phyloP scores from a whole-genome alignment of 2,888 invertebrate genomes.

The Eristalinus sepulchralis region DNA sequence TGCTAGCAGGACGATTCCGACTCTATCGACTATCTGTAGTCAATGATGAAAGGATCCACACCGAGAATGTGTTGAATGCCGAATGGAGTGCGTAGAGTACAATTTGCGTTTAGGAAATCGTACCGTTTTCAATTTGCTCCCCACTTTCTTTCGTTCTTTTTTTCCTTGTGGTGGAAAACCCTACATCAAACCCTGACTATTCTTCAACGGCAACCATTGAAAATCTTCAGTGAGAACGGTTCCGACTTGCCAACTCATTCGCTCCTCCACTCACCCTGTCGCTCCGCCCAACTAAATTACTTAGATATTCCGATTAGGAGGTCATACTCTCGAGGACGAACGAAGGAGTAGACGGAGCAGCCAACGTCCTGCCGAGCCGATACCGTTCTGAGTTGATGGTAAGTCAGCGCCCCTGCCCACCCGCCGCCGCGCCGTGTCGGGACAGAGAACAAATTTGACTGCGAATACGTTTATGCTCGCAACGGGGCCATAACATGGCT shows the following conservation, averaged over 20 bases:
- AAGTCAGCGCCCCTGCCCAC: not conserved
- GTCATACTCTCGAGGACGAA: conserved; percentile 23
- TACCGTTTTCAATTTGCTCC: conserved; percentile 64
- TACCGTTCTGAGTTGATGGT: not conserved
- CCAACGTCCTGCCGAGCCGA: conserved; percentile 26
- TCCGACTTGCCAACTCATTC: not conserved
- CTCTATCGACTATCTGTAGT: conserved; percentile 38
- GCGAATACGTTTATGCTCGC: conserved; percentile 66
- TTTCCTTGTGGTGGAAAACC: conserved; percentile 46
- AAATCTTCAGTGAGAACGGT: not conserved
- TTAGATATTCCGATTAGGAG: conserved; percentile 58
- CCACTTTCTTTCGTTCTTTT: conserved; percentile 10
- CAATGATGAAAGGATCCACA: not conserved
- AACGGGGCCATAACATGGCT: conserved; percentile 72
- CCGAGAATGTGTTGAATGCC: conserved; percentile 50
- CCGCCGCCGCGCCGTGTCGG: not conserved
- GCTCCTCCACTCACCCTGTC: not conserved
- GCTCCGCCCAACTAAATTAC: not conserved
- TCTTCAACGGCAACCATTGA: not conserved
- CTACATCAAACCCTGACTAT: not conserved
- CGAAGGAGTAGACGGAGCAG: not conserved
- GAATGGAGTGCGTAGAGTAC: conserved; percentile 67
- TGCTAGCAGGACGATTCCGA: conserved; percentile 26
- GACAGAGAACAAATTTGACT: conserved; percentile 55
- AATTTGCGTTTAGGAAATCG: conserved; percentile 63